Evolutionary conservation across 2,888 invertebrate species (phyloP).

Genomic region (Zaprionus lineosus): DNA sequence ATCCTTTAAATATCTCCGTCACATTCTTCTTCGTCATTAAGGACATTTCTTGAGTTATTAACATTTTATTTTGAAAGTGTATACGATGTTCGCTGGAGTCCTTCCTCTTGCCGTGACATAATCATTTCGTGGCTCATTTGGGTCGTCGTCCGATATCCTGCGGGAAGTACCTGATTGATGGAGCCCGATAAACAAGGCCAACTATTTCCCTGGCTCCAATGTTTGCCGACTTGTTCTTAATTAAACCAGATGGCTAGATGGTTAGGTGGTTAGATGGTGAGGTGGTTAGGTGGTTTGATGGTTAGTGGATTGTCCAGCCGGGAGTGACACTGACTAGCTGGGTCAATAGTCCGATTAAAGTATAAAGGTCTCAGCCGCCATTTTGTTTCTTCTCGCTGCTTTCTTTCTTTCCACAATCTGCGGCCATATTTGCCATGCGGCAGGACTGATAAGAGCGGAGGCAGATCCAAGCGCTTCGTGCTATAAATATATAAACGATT

Average conservation of each 20-base stretch:
- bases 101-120: conserved; percentile 8
- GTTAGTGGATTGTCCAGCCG: conserved; percentile 31
- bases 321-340: conserved; percentile 32
- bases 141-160: conserved; percentile 55
- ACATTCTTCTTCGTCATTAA: too few relatives aligned
- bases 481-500: conserved; percentile 57
- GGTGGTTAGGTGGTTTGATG: too few relatives aligned
- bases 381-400: conserved; percentile 59
- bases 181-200: conserved; percentile 73
- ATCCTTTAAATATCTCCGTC: too few relatives aligned
- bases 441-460: conserved; percentile 55
- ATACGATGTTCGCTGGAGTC: neutral
- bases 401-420: too few relatives aligned
- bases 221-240: conserved; percentile 73
- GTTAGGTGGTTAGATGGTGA: too few relatives aligned
- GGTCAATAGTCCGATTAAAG: conserved; percentile 58
- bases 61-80: conserved; percentile 15
- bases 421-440: conserved; percentile 45
- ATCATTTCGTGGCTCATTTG: conserved; percentile 45
- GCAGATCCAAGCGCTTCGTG: conserved; percentile 53
- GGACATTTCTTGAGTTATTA: neutral
- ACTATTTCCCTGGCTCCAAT: conserved; percentile 65
- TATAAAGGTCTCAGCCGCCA: conserved; percentile 41
- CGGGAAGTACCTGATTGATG: conserved; percentile 64
- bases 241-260: conserved; percentile 74